Conservation (phyloP, 2,797 vertebrate species). For the Tarsius wallacei region DNA sequence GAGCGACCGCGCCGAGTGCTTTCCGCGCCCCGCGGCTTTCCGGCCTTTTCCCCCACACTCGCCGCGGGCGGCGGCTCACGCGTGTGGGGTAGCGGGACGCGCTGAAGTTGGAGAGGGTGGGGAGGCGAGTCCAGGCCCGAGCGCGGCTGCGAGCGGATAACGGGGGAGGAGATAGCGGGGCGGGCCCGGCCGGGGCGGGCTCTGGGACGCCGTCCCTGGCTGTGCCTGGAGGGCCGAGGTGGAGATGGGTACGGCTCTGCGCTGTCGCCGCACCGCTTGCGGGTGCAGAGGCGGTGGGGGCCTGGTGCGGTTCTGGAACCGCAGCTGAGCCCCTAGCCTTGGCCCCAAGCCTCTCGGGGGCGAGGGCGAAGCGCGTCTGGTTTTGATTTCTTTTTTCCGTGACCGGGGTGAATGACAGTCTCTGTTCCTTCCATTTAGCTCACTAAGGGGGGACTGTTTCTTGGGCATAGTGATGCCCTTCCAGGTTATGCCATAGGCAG, state of each 20-base stretch:
- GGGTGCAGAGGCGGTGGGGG: neutral
- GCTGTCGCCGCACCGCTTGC: neutral
- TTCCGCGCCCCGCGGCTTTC: neutral
- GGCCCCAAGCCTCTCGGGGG: neutral
- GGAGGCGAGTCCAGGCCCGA: constrained; percentile 73
- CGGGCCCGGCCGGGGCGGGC: constrained; percentile 76
- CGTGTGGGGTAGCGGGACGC: neutral
- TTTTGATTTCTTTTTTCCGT: neutral
- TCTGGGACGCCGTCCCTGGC: constrained; percentile 24
- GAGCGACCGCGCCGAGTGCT: constrained; percentile 55
- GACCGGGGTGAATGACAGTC: neutral
- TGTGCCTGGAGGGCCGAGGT: constrained; percentile 52
- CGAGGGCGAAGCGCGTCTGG: neutral
- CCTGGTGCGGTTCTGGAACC: neutral
- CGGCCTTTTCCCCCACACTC: neutral
- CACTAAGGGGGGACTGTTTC: neutral
- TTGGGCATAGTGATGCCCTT: constrained; percentile 57
- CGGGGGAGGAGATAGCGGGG: constrained; percentile 82
- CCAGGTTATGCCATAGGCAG: neutral
- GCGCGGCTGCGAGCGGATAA: constrained; percentile 77
- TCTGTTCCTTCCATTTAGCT: neutral
- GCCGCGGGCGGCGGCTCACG: neutral
- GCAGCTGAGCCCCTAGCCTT: neutral
- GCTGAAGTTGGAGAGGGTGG: constrained; percentile 42
- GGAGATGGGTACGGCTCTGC: neutral